A percentile compares a stretch with the other conserved stretches of the same genome.
These are phyloP conservation scores for Eustalomyia histrio DNA, from an alignment of 2,888 invertebrate genomes.

Conservation along the genomic window DNA sequence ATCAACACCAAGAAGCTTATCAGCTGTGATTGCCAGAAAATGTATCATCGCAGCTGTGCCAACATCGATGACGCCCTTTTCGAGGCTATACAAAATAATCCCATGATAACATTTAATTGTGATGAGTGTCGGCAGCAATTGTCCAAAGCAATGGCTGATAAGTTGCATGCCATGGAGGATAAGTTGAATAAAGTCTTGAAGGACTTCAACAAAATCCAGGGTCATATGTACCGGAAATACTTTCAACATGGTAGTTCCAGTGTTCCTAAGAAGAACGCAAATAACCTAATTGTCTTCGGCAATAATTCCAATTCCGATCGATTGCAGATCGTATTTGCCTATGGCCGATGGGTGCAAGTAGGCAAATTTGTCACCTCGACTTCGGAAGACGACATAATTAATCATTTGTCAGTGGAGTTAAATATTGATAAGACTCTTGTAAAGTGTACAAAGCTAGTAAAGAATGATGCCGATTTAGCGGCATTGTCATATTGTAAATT, in stretches of 20 bases:
- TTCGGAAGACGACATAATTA: slow-evolving; percentile 76
- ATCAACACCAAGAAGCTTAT: slow-evolving; percentile 74
- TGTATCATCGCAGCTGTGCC: slow-evolving; percentile 75
- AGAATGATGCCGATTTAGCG: slow-evolving; percentile 76
- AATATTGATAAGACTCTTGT: slow-evolving; percentile 76
- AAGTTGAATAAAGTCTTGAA: slow-evolving; percentile 76
- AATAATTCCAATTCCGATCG: slow-evolving; percentile 77
- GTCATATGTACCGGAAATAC: slow-evolving; percentile 77
- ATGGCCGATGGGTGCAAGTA: slow-evolving; percentile 76
- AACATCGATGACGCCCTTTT: slow-evolving; percentile 75
- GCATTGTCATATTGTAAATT: slow-evolving; percentile 76
- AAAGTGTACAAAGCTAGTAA: slow-evolving; percentile 76
- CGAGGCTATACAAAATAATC: slow-evolving; percentile 76
- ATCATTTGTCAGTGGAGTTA: slow-evolving; percentile 75
- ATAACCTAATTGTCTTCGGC: slow-evolving; percentile 76
- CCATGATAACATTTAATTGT: slow-evolving; percentile 75
- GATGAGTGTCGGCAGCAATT: slow-evolving; percentile 76
- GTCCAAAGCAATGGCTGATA: slow-evolving; percentile 72
- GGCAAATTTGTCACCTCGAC: slow-evolving; percentile 76
- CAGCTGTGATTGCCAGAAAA: slow-evolving; percentile 74
- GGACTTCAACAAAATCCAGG: slow-evolving; percentile 76
- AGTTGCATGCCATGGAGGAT: slow-evolving; percentile 75
- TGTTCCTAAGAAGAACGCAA: slow-evolving; percentile 75
- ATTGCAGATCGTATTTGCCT: slow-evolving; percentile 76
- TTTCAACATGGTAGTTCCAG: slow-evolving; percentile 74